Evolutionary conservation across 2,113 vertebrate genomes (phyloP).

Genomic region (Brienomyrus brachyistius): DNA sequence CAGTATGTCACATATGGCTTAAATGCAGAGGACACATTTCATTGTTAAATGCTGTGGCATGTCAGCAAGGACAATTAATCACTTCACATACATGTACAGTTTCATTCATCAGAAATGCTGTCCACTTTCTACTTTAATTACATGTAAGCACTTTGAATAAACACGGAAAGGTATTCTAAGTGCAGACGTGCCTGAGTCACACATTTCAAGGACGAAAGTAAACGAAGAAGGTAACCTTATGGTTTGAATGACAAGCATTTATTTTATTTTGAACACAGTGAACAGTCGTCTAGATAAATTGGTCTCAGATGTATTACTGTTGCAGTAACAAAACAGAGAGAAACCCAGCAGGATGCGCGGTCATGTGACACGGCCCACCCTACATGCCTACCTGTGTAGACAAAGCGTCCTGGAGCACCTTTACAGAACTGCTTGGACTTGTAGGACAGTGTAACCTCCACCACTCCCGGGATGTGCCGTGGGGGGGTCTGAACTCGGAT

Average conservation of each 20-base stretch:
- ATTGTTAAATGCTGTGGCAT: no score
- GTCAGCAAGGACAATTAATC: no score
- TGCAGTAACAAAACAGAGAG: not conserved
- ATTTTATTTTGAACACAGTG: not conserved
- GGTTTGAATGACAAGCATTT: not conserved
- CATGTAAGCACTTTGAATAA: not conserved
- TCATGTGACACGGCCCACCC: no score
- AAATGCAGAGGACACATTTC: no score
- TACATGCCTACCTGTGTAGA: conserved; percentile 4
- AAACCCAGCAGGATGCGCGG: not conserved
- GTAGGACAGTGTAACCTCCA: conserved; percentile 97
- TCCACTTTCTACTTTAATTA: not conserved
- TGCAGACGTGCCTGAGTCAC: not conserved
- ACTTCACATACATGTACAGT: not conserved
- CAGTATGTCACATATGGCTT: no score
- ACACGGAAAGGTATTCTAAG: not conserved
- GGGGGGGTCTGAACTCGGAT: conserved; percentile 97
- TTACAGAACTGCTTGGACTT: conserved; percentile 99
- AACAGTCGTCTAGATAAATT: not conserved
- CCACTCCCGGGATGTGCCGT: conserved; percentile 94
- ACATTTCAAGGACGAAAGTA: not conserved
- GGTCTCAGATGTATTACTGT: not conserved
- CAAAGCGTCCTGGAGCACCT: conserved; percentile 55
- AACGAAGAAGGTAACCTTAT: not conserved
- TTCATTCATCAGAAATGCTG: not conserved